Percentiles rank a stretch among this genome's conserved stretches.
Conservation (phyloP, 2,888 invertebrate genomes). For the Drosophila multiciliata region DNA sequence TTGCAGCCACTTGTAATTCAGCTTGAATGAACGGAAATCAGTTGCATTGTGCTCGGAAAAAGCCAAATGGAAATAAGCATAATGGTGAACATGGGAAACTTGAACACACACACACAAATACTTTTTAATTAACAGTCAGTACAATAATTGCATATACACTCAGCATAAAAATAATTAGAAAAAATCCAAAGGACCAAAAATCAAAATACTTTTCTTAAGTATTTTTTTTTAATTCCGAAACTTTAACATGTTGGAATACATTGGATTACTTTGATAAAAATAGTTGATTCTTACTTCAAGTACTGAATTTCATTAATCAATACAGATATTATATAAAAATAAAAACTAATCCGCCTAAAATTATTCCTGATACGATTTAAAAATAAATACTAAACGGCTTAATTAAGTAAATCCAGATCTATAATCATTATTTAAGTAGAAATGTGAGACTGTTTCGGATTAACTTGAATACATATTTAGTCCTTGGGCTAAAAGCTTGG, state of each 20-base stretch:
- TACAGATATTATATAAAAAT: not conserved
- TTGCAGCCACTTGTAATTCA: not conserved
- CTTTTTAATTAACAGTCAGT: not conserved
- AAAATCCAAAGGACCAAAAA: not conserved
- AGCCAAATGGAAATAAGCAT: constrained; percentile 62
- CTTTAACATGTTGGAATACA: not conserved
- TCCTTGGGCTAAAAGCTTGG: not conserved
- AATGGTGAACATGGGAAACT: constrained; percentile 43
- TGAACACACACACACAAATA: constrained; percentile 15
- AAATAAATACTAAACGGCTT: no score
- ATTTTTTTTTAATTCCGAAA: not conserved
- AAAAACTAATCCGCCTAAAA: not conserved
- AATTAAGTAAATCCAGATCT: not conserved
- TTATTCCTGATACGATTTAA: not conserved
- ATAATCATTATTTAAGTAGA: no score
- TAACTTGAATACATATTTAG: not conserved
- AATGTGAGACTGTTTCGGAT: not conserved
- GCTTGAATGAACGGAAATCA: constrained; percentile 55
- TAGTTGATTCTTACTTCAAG: not conserved
- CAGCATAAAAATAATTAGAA: not conserved
- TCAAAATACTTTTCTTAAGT: not conserved
- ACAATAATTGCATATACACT: constrained; percentile 4
- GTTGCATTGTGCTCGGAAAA: constrained; percentile 59
- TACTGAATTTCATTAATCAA: not conserved
- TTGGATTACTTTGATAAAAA: not conserved